Percentiles rank a stretch among this genome's conserved stretches.
These are phyloP conservation scores for Ophion slaviceki DNA, from an alignment of 2,888 invertebrate genomes.

Conservation along the genomic window DNA sequence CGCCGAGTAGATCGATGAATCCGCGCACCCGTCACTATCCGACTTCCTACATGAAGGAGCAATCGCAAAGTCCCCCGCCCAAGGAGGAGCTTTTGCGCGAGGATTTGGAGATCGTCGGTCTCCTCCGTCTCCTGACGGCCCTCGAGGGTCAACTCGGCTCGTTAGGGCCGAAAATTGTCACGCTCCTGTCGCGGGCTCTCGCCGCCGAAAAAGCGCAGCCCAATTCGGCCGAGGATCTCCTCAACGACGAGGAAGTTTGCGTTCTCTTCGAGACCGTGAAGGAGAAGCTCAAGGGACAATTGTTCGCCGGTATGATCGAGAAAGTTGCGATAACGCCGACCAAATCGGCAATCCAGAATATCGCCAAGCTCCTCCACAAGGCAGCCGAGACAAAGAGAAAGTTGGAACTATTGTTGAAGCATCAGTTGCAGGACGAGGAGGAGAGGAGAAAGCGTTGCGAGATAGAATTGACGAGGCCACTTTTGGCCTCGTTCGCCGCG, in stretches of 20 bases:
- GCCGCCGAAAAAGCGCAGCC: slow-evolving; percentile 90
- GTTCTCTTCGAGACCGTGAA: slow-evolving; percentile 93
- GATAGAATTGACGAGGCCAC: slow-evolving; percentile 74
- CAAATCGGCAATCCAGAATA: slow-evolving; percentile 90
- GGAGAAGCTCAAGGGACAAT: slow-evolving; percentile 92
- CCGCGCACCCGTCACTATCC: slow-evolving; percentile 74
- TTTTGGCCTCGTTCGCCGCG: slow-evolving; percentile 61
- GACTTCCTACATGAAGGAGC: slow-evolving; percentile 80
- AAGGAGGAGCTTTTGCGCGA: slow-evolving; percentile 78
- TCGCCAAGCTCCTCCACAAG: slow-evolving; percentile 90
- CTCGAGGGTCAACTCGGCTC: slow-evolving; percentile 94
- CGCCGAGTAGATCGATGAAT: slow-evolving; percentile 58
- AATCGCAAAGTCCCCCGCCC: slow-evolving; percentile 75
- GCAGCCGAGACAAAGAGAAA: slow-evolving; percentile 85
- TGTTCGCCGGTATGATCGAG: slow-evolving; percentile 89
- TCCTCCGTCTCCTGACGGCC: slow-evolving; percentile 91
- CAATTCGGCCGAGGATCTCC: slow-evolving; percentile 90
- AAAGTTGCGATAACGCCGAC: slow-evolving; percentile 88
- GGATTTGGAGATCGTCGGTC: slow-evolving; percentile 81
- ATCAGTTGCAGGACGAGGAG: slow-evolving; percentile 77
- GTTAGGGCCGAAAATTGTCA: slow-evolving; percentile 91
- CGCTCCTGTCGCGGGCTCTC: slow-evolving; percentile 90
- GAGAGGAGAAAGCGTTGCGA: slow-evolving; percentile 77
- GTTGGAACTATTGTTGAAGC: slow-evolving; percentile 81
- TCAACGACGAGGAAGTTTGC: slow-evolving; percentile 89